Evolutionary conservation across 2,113 vertebrate genomes (phyloP).

Genomic region (Pterocles burchelli): DNA sequence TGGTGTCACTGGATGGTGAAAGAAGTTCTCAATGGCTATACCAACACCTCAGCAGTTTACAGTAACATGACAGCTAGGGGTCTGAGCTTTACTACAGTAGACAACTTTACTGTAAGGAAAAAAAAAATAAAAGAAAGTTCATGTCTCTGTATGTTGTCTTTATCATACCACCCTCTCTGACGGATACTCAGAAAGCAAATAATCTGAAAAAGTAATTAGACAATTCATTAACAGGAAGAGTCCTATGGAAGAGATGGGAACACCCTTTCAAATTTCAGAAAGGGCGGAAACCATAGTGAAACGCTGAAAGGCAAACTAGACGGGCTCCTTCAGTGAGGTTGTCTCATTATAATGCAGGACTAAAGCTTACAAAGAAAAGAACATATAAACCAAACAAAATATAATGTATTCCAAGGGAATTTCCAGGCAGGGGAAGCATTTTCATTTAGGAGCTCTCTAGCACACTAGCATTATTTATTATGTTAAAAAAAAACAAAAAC

Average conservation of each 20-base stretch:
- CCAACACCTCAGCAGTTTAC: background rate
- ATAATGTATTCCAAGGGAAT: background rate
- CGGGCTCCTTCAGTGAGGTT: background rate
- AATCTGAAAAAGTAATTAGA: background rate
- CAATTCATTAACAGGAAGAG: background rate
- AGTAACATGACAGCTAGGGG: background rate
- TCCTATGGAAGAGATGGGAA: background rate
- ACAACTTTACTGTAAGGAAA: background rate
- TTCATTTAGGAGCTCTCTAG: background rate
- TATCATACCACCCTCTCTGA: background rate
- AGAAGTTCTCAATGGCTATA: background rate
- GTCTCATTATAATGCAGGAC: background rate
- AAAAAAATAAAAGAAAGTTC: background rate
- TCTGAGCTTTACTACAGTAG: background rate
- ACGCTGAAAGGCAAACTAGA: background rate
- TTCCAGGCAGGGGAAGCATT: background rate
- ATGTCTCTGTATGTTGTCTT: background rate
- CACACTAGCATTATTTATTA: background rate
- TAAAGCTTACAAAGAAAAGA: background rate
- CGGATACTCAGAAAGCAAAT: background rate
- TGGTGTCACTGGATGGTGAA: background rate
- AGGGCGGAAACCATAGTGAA: background rate
- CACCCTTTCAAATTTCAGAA: background rate
- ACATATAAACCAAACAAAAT: background rate
- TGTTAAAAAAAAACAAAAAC: background rate